phyloP scores from a whole-genome alignment of 2,888 invertebrate genomes.

The Tiliacea citrago region DNA sequence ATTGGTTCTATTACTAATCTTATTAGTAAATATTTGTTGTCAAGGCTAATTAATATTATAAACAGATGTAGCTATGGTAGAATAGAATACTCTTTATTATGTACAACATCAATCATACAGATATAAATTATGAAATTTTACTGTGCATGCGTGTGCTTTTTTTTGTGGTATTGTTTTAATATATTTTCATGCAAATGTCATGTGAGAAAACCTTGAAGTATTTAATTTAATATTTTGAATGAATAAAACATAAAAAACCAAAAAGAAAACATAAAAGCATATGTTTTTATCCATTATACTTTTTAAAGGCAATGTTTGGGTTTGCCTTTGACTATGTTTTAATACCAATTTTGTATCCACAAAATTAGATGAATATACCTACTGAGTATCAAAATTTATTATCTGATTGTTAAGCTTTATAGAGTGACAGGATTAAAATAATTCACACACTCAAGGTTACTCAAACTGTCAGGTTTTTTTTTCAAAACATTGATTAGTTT shows the following conservation, averaged over 20 bases:
- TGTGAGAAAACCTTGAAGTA: not conserved
- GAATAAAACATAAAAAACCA: too few relatives aligned
- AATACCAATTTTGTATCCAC: not conserved
- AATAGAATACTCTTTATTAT: too few relatives aligned
- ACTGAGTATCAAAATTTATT: too few relatives aligned
- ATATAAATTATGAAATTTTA: too few relatives aligned
- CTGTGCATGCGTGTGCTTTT: too few relatives aligned
- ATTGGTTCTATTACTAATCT: not conserved
- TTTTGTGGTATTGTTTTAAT: not conserved
- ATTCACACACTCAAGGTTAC: not conserved
- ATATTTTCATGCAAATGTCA: conserved; percentile 6
- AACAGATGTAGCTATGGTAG: not conserved
- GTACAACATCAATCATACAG: too few relatives aligned
- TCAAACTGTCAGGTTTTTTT: not conserved
- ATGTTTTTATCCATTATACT: not conserved
- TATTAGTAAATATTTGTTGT: not conserved
- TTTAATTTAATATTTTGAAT: not conserved
- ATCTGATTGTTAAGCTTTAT: not conserved
- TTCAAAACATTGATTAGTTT: too few relatives aligned
- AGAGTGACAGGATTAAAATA: not conserved
- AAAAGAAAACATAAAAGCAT: too few relatives aligned
- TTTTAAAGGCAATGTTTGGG: not conserved
- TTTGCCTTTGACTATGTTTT: not conserved
- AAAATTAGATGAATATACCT: too few relatives aligned
- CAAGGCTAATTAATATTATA: too few relatives aligned